phyloP scores from a whole-genome alignment of 2,113 vertebrate species.

The Burhinus oedicnemus region DNA sequence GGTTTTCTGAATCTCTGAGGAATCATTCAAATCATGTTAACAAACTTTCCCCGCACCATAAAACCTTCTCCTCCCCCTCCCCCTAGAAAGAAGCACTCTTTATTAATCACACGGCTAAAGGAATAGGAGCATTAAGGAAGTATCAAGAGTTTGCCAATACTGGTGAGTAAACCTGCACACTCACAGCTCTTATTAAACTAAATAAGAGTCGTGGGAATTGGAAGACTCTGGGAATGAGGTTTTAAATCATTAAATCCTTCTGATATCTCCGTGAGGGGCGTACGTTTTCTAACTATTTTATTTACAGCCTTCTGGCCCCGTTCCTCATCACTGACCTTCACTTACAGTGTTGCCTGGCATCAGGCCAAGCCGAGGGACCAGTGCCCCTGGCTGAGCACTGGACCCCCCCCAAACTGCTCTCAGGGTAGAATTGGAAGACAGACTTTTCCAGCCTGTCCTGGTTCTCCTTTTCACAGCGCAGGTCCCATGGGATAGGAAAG shows the following conservation, averaged over 20 bases:
- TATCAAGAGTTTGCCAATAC: not conserved
- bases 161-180: not conserved
- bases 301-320: not conserved
- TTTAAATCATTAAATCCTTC: conserved; percentile 1
- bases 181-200: not conserved
- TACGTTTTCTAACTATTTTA: not conserved
- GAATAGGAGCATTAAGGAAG: not conserved
- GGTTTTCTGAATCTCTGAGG: not conserved
- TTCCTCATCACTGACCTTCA: not conserved
- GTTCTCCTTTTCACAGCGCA: not conserved
- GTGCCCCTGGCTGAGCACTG: not conserved
- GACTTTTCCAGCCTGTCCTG: not conserved
- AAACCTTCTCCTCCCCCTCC: not conserved
- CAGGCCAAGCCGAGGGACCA: not conserved
- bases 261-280: not conserved
- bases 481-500: not conserved
- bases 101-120: not conserved
- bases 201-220: not conserved
- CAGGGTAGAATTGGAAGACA: not conserved
- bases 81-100: not conserved
- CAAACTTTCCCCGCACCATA: not conserved
- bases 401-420: not conserved
- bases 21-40: not conserved
- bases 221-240: conserved; percentile 6
- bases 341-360: not conserved